These are phyloP conservation scores for Turritopsis dohrnii DNA, from an alignment of 30 jellyfish, hydroid and myxozoan species.

Conservation along the genomic window DNA sequence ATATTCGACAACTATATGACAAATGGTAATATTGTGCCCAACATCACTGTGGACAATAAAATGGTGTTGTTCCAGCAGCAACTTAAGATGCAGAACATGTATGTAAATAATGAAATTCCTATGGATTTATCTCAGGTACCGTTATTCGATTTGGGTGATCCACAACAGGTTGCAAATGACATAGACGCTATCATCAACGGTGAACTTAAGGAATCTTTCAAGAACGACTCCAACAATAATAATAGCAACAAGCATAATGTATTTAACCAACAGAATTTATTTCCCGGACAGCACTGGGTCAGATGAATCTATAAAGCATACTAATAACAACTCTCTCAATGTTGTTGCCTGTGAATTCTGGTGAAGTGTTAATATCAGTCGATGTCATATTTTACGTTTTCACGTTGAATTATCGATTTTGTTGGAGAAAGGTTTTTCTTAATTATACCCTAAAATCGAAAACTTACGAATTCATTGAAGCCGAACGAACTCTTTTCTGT, in stretches of 20 bases:
- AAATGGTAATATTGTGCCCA: constrained; percentile 7
- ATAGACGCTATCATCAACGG: constrained; percentile 71
- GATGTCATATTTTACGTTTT: neutral
- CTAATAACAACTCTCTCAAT: too few species aligned
- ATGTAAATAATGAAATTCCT: constrained; percentile 42
- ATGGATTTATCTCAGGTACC: constrained; percentile 87
- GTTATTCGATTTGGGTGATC: constrained; percentile 78
- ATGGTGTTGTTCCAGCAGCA: constrained; percentile 12
- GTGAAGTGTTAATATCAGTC: too few species aligned
- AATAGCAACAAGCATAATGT: neutral
- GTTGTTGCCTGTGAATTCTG: too few species aligned
- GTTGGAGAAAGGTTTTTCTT: neutral
- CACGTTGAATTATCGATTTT: neutral
- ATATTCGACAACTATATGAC: neutral
- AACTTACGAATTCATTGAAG: neutral
- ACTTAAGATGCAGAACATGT: neutral
- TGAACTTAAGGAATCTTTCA: constrained; percentile 66
- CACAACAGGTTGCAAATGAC: constrained; percentile 85
- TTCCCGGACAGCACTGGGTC: constrained; percentile 25
- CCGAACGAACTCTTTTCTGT: neutral
- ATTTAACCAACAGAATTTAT: constrained; percentile 3
- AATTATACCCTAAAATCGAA: neutral
- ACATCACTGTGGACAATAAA: constrained; percentile 21
- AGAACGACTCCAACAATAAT: constrained; percentile 22
- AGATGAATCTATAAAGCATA: neutral